Evolutionary conservation across 2,888 invertebrate species (phyloP).

Genomic region (Actias luna): DNA sequence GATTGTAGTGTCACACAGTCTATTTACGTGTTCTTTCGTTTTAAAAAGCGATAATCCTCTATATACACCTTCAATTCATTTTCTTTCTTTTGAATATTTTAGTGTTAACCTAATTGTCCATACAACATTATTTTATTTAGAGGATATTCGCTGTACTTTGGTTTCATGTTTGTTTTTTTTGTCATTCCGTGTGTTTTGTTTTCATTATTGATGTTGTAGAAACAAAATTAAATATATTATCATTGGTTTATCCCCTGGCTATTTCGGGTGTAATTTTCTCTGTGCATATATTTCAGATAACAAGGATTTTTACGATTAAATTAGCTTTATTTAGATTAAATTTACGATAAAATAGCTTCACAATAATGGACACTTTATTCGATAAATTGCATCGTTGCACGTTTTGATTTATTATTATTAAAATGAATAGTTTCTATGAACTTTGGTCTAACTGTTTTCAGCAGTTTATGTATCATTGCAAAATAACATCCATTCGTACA

Average conservation of each 20-base stretch:
- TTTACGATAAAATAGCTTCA: neutral
- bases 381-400: neutral
- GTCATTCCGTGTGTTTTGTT: constrained; percentile 10
- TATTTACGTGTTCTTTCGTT: constrained; percentile 28
- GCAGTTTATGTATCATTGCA: neutral
- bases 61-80: no score
- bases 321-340: no score
- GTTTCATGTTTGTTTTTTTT: neutral
- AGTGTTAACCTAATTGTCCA: neutral
- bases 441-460: neutral
- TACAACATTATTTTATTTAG: neutral
- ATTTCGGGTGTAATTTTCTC: neutral
- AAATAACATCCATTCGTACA: neutral
- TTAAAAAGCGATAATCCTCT: constrained; percentile 41
- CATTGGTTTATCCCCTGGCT: neutral
- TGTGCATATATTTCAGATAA: neutral
- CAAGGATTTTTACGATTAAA: neutral
- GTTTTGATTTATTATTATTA: neutral
- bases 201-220: constrained; percentile 3
- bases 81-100: constrained; percentile 1
- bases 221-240: neutral
- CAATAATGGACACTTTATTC: neutral
- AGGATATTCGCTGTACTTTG: constrained; percentile 13
- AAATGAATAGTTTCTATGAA: neutral
- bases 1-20: constrained; percentile 35